These are phyloP conservation scores for Chiridota heheva DNA, from an alignment of 35 echinoderm and acorn worm genomes.

Conservation along the genomic window DNA sequence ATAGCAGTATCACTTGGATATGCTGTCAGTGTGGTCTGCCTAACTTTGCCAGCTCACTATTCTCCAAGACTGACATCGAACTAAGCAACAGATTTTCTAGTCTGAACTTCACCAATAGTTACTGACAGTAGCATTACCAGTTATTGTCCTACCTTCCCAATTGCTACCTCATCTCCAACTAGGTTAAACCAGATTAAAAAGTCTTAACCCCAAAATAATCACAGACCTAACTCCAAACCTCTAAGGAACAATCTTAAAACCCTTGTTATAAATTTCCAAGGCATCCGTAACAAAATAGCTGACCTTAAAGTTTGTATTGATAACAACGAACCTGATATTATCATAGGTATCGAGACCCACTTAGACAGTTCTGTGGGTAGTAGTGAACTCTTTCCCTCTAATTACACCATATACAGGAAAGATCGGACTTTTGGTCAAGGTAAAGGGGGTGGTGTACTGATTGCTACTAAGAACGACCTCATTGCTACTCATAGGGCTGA, in stretches of 20 bases:
- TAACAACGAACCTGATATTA: constrained; percentile 35
- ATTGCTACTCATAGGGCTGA: constrained; percentile 18
- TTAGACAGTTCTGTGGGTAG: constrained; percentile 6
- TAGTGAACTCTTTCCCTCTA: constrained; percentile 29
- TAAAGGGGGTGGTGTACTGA: constrained; percentile 41
- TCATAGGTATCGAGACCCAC: constrained; percentile 46
- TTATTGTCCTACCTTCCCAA: no score
- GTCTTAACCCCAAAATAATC: no score
- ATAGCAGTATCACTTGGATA: neutral
- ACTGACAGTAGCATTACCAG: no score
- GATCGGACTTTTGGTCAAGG: neutral
- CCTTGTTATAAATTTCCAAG: constrained; percentile 39
- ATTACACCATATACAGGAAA: constrained; percentile 18
- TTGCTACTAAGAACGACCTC: constrained; percentile 37
- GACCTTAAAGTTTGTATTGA: constrained; percentile 39
- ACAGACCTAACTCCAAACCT: no score
- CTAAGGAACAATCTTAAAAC: constrained; percentile 12
- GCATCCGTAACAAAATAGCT: constrained; percentile 28
- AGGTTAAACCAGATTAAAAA: no score
- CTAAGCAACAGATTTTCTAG: no score
- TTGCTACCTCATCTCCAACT: no score
- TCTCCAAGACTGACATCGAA: no score
- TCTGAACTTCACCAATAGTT: no score
- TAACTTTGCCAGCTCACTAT: constrained; percentile 35
- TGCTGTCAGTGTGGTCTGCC: constrained; percentile 30